Conservation (phyloP, 2,797 vertebrate species). For the Cirrhinus molitorella region DNA sequence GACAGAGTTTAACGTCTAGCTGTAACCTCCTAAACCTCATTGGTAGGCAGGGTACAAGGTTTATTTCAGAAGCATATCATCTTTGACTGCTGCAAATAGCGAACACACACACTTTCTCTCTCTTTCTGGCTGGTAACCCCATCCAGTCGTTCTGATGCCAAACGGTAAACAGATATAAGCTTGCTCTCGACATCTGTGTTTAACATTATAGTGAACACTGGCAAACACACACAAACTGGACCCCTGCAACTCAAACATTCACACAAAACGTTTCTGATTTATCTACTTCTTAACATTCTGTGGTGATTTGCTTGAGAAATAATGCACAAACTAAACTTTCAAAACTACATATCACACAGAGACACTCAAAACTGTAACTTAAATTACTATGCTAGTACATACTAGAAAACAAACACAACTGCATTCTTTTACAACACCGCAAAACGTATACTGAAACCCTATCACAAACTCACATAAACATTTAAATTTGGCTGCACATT, state of each 20-base stretch:
- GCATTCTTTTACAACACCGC: background rate
- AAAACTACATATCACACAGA: background rate
- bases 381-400: background rate
- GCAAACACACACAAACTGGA: conserved; percentile 34
- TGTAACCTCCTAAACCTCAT: conserved; percentile 33
- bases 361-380: background rate
- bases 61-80: conserved; percentile 42
- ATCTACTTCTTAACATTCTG: conserved; percentile 3
- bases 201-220: conserved; percentile 57
- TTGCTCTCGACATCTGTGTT: conserved; percentile 59
- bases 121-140: conserved; percentile 39
- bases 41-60: background rate
- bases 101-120: background rate
- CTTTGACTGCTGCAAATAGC: conserved; percentile 43
- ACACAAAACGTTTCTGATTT: background rate
- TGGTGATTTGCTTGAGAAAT: background rate
- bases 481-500: background rate
- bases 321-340: background rate
- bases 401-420: background rate
- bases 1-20: conserved; percentile 12
- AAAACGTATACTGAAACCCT: background rate
- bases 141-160: conserved; percentile 54
- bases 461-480: background rate
- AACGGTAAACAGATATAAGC: conserved; percentile 60
- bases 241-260: conserved; percentile 20